Evolutionary conservation across 2,888 invertebrate genomes (phyloP).

Genomic region (Cantharis flavilabris): DNA sequence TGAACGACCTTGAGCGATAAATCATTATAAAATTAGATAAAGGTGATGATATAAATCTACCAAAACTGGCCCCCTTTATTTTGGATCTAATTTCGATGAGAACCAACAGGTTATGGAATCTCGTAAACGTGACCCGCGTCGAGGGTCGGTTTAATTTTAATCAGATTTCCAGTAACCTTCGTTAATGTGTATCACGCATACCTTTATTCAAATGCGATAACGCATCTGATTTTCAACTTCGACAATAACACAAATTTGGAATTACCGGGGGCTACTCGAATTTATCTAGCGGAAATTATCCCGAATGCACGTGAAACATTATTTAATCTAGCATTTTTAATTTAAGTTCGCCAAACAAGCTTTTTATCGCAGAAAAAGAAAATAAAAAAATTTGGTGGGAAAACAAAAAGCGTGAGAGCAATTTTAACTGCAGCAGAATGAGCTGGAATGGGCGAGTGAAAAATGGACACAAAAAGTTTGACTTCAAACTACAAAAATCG

Average conservation of each 20-base stretch:
- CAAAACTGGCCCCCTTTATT: conserved; percentile 33
- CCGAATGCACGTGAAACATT: not conserved
- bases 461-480: not conserved
- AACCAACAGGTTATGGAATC: conserved; percentile 39
- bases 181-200: conserved; percentile 30
- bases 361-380: not conserved
- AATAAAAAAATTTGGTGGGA: not conserved
- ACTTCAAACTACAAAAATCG: not conserved
- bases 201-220: conserved; percentile 5
- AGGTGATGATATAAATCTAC: conserved; percentile 28
- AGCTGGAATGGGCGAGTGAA: not conserved
- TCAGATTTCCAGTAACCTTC: conserved; percentile 33
- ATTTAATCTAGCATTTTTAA: not conserved
- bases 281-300: not conserved
- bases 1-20: conserved; percentile 18
- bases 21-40: conserved; percentile 26
- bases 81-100: conserved; percentile 32
- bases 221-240: not conserved
- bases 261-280: not conserved
- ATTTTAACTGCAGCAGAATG: not conserved
- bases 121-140: conserved; percentile 36
- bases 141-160: conserved; percentile 41
- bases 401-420: not conserved
- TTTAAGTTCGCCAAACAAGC: not conserved
- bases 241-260: not conserved